A percentile compares a stretch with the other conserved stretches of the same genome.
Conservation (phyloP, 2,888 invertebrate species). For the Zygogramma bicolorata region DNA sequence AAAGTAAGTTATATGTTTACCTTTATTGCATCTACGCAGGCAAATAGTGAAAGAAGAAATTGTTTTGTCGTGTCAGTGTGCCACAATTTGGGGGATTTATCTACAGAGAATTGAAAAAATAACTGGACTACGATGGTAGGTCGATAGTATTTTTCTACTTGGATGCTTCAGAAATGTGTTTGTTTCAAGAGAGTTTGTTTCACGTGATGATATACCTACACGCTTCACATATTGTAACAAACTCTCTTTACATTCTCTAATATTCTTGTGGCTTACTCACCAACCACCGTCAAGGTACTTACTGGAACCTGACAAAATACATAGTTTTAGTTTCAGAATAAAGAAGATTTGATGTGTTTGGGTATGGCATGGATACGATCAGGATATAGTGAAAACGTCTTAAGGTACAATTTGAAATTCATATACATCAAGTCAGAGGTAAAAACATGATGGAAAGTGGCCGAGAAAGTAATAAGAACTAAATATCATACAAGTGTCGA, state of each 20-base stretch:
- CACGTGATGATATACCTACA: too few relatives aligned
- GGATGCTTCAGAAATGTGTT: slow-evolving; percentile 47
- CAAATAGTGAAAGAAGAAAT: slow-evolving; percentile 49
- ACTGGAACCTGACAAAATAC: slow-evolving; percentile 58
- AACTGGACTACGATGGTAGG: slow-evolving; percentile 12
- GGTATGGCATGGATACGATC: neutral
- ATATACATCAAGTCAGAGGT: too few relatives aligned
- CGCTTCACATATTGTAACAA: slow-evolving; percentile 31
- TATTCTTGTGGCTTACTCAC: slow-evolving; percentile 51
- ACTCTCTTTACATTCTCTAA: slow-evolving; percentile 37
- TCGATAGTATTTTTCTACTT: slow-evolving; percentile 38
- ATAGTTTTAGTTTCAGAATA: slow-evolving; percentile 42
- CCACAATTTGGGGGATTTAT: slow-evolving; percentile 40
- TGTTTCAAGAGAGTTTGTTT: slow-evolving; percentile 47
- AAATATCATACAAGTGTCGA: too few relatives aligned
- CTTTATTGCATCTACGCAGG: slow-evolving; percentile 51
- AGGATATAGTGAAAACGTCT: neutral
- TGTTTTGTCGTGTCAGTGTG: slow-evolving; percentile 45
- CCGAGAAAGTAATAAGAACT: too few relatives aligned
- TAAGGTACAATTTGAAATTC: neutral
- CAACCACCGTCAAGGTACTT: slow-evolving; percentile 54
- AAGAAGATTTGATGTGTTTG: too few relatives aligned
- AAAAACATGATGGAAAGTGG: too few relatives aligned
- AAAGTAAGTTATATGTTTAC: slow-evolving; percentile 34
- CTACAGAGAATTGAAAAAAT: slow-evolving; percentile 34